Conservation (phyloP, 1,140 invertebrate species). For the Gonatopus flavifemur region DNA sequence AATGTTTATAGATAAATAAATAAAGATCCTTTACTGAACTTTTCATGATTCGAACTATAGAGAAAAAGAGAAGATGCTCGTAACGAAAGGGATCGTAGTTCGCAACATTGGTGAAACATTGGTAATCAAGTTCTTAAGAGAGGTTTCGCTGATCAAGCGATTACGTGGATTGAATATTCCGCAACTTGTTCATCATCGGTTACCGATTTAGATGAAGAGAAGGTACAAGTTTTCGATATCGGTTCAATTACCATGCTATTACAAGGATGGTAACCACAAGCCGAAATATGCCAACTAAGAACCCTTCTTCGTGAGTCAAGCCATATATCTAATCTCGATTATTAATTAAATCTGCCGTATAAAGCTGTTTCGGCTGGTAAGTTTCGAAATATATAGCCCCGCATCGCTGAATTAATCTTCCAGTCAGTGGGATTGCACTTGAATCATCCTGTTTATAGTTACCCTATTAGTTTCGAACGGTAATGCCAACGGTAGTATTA, state of each 20-base stretch:
- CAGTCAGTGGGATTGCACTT: conserved; percentile 11
- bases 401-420: conserved; percentile 41
- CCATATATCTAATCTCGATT: conserved; percentile 46
- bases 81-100: too few species aligned
- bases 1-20: too few species aligned
- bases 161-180: conserved; percentile 4
- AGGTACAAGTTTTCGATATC: conserved; percentile 46
- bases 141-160: too few species aligned
- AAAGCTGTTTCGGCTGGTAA: conserved; percentile 44
- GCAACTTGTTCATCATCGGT: conserved; percentile 15
- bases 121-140: too few species aligned
- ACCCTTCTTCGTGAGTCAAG: conserved; percentile 23
- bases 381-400: conserved; percentile 39
- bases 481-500: too few species aligned
- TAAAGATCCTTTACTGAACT: too few species aligned
- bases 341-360: conserved; percentile 49
- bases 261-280: conserved; percentile 20
- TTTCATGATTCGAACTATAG: too few species aligned
- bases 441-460: too few species aligned
- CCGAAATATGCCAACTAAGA: conserved; percentile 43
- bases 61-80: too few species aligned
- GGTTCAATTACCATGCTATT: conserved; percentile 38
- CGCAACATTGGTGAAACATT: too few species aligned
- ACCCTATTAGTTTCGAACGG: too few species aligned
- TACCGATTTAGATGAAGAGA: conserved; percentile 30